Evolutionary conservation across 2,113 vertebrate genomes (phyloP).

Genomic region (Larimichthys polyactis): DNA sequence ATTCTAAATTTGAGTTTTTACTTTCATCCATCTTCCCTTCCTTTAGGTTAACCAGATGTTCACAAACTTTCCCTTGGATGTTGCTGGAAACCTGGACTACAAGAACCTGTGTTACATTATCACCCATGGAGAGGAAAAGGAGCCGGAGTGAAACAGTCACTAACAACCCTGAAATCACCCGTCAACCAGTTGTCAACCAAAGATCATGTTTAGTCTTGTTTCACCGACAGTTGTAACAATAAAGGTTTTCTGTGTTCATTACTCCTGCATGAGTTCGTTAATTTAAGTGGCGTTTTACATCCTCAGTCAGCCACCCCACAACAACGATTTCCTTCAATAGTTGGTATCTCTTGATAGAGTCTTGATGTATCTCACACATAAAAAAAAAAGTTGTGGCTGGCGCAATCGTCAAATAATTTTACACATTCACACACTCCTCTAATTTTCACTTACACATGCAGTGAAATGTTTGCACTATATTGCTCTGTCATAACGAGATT

Average conservation of each 20-base stretch:
- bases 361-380: too few relatives aligned
- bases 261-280: background rate
- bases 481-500: background rate
- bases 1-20: background rate
- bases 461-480: too few relatives aligned
- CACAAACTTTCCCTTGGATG: slow-evolving; percentile 90
- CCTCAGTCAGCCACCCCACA: background rate
- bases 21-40: background rate
- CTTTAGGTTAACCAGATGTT: slow-evolving; percentile 91
- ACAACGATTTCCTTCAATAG: too few relatives aligned
- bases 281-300: background rate
- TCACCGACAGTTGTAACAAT: slow-evolving; percentile 1
- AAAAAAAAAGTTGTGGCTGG: too few relatives aligned
- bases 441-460: too few relatives aligned
- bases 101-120: slow-evolving; percentile 87
- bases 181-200: background rate
- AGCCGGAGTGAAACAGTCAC: slow-evolving; percentile 68
- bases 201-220: background rate
- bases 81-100: slow-evolving; percentile 92
- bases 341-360: too few relatives aligned
- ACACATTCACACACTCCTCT: background rate
- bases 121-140: background rate
- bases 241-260: background rate
- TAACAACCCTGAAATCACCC: background rate
- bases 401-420: too few relatives aligned